These are phyloP conservation scores for Listronotus bonariensis DNA, from an alignment of 1,140 invertebrate species.

Conservation along the genomic window DNA sequence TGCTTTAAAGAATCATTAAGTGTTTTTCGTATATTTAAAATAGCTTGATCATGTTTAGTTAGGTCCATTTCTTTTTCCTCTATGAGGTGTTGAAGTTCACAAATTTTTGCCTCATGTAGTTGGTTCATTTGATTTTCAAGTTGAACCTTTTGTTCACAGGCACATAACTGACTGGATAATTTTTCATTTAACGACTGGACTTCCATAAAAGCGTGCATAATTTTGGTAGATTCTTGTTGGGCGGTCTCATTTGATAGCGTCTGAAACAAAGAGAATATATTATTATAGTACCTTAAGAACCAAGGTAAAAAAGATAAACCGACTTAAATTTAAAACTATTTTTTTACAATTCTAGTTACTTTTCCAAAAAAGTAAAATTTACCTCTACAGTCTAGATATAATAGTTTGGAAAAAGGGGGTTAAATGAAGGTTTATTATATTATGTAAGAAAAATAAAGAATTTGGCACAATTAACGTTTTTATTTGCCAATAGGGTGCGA, in stretches of 20 bases:
- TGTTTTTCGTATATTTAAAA: conserved; percentile 39
- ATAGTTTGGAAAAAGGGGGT: too few species aligned
- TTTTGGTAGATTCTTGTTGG: conserved; percentile 39
- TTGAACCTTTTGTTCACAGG: conserved; percentile 39
- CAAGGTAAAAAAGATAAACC: too few species aligned
- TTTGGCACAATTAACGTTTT: too few species aligned
- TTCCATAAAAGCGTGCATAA: conserved; percentile 39
- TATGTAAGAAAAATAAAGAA: too few species aligned
- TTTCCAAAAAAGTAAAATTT: too few species aligned
- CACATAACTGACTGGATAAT: conserved; percentile 37
- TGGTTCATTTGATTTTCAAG: conserved; percentile 44
- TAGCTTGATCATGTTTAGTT: conserved; percentile 36
- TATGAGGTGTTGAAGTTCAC: conserved; percentile 40
- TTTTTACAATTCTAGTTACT: too few species aligned
- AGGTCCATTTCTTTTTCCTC: conserved; percentile 40
- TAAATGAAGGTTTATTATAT: too few species aligned
- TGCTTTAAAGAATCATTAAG: conserved; percentile 40
- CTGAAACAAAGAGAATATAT: conserved; percentile 31
- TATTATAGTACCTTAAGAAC: too few species aligned
- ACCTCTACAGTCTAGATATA: too few species aligned
- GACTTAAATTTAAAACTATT: too few species aligned
- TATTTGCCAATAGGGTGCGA: too few species aligned
- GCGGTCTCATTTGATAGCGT: conserved; percentile 42
- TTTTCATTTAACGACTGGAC: conserved; percentile 40
- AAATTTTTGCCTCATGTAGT: conserved; percentile 43